A percentile compares a stretch with the other conserved stretches of the same genome.
These are phyloP conservation scores for Coenonympha glycerion DNA, from an alignment of 2,888 invertebrate genomes.

Conservation along the genomic window DNA sequence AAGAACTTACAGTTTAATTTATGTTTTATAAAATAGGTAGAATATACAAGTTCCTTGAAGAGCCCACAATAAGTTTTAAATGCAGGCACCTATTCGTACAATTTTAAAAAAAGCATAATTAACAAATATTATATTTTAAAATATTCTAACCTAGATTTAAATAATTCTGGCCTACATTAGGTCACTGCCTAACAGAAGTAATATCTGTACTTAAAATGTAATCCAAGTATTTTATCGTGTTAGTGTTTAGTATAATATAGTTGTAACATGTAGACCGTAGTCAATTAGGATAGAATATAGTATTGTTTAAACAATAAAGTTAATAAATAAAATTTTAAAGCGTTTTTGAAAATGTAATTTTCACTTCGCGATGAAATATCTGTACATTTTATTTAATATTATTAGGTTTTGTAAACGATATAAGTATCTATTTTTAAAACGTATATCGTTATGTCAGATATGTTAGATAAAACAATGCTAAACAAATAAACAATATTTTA, in stretches of 20 bases:
- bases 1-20: background rate
- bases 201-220: constrained; percentile 53
- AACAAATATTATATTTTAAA: too few species aligned
- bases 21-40: background rate
- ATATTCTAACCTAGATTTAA: background rate
- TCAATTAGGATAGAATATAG: background rate
- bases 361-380: too few species aligned
- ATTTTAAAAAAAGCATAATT: background rate
- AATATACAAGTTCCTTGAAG: background rate
- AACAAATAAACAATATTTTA: background rate
- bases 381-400: background rate
- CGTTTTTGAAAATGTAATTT: background rate
- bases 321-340: background rate
- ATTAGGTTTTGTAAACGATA: background rate
- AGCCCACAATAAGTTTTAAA: background rate
- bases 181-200: constrained; percentile 56
- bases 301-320: background rate
- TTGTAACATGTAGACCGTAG: too few species aligned
- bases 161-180: constrained; percentile 50
- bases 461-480: background rate
- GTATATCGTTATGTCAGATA: background rate
- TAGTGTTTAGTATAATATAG: constrained; percentile 10
- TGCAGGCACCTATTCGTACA: background rate
- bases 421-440: background rate
- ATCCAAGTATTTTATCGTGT: constrained; percentile 42